Percentiles rank a stretch among this genome's conserved stretches.
Conservation (phyloP, 2,888 invertebrate species). For the Aphidoletes aphidimyza region DNA sequence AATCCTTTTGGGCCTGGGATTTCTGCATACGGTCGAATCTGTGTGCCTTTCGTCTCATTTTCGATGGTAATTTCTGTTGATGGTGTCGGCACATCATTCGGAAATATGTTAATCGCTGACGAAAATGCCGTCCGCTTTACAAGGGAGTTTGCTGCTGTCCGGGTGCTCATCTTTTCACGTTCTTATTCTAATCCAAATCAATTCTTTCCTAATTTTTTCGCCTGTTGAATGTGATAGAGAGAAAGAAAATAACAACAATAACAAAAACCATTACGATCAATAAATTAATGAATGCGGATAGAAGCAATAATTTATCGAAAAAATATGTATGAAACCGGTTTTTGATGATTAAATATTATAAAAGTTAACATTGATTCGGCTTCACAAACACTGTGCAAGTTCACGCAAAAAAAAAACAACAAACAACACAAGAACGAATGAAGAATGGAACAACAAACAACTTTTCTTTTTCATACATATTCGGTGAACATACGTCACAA, state of each 20-base stretch:
- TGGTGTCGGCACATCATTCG: slow-evolving; percentile 59
- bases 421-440: too few relatives aligned
- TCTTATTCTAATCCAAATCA: not conserved
- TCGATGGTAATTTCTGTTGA: slow-evolving; percentile 43
- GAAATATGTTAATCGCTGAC: slow-evolving; percentile 60
- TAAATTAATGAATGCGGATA: not conserved
- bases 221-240: not conserved
- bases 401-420: slow-evolving; percentile 5
- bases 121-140: slow-evolving; percentile 63
- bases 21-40: slow-evolving; percentile 70
- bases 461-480: slow-evolving; percentile 11
- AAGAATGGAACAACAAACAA: not conserved
- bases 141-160: slow-evolving; percentile 56
- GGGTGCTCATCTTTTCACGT: slow-evolving; percentile 53
- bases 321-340: slow-evolving; percentile 1
- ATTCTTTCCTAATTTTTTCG: not conserved
- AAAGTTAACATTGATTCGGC: slow-evolving; percentile 17
- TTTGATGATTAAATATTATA: not conserved
- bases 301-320: slow-evolving; percentile 5
- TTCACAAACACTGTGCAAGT: slow-evolving; percentile 9
- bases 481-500: not conserved
- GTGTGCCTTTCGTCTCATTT: slow-evolving; percentile 55
- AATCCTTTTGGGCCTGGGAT: slow-evolving; percentile 81
- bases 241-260: not conserved
- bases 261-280: not conserved